Evolutionary conservation across 2,113 vertebrate genomes (phyloP), one percentile per base, ranked within the genome.

Genomic region (Corythoichthys haematopterus): DNA sequence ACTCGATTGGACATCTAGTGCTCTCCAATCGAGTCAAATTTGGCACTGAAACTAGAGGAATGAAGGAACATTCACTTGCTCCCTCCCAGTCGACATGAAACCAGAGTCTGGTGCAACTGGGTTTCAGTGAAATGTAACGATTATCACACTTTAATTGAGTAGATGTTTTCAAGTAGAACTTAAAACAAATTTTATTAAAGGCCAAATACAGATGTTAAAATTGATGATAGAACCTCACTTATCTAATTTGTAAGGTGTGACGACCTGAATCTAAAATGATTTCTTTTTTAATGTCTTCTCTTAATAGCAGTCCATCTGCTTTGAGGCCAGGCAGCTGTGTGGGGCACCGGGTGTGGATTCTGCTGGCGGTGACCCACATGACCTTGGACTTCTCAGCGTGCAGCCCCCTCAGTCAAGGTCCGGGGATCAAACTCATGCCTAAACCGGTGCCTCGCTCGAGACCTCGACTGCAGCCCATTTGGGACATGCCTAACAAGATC

Each of bases 291-390:
- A 61, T 78, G 59, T 76, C 76, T 83, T 45, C 50, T 57, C 36
- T 64, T 79, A 73, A 82, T 64, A 76, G 60, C 87, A 92, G 91
- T 86, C 83, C 86, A 52, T 87, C 88, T 80, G 88, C 87, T 74
- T 59, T 80, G 79, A 88, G 83, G 86, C 85, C 87, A 68, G 78
- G 86, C 69, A 83, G 85, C 85, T 82, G 84, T 57, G 82, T 90
- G 79, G 90, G 89, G 57, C 89, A 90, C 65, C 85, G 90, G 78
- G 82, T 91, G 72, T 93, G 92, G 92, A 89, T 93, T 74, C 85
- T 93, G 65, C 78, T 93, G 64, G 89, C 91, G 58, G 87, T 93
- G 85, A 88, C 92, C 67, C 91, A 93, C 83, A 88, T 93, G 76
- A 91, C 90, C 70, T 80, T 92, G 88, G 91, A 93, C 87, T 86